Base-by-base conservation (phyloP, 2,888 invertebrate species). In the Perithous albicinctus region DNA sequence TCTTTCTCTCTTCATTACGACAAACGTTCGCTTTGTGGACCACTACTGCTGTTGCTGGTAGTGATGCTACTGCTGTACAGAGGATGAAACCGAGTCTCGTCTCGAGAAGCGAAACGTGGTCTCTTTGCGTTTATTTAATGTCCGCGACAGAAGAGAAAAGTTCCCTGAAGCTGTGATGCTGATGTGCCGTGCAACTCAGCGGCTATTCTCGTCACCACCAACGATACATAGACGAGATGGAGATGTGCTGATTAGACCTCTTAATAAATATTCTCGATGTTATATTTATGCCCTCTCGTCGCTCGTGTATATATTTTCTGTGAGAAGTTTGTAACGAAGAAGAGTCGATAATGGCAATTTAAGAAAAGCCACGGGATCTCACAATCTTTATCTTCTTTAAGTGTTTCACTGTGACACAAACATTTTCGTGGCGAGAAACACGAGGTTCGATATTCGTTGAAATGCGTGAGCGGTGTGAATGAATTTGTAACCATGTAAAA, bases 11-110 rank as follows among this genome's bases (percentile, higher is more conserved):
- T 80, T 80, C 77, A 70, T 83, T 75, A 80, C 78, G 78, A 78
- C 78, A 83, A 83, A 72, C 78, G 81, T 72, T 59, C 78, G 77
- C 83, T 81, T 78, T 78, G 83, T 82, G 72, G 41, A 73, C 75
- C 70, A 35, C 46, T 38, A 20, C 20, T 59, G 32, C 8, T 59
- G 35, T 7, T 59, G 59, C 8, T 32, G 59, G 10, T 48, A 10
- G 8, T 48, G 66, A 61, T 80, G 72, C 20, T 78, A 74, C 18
- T 61, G 46, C 67, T 32, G 73, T 66, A 66, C 61, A 59, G 72
- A 72, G 59, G 66, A 76, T 75, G 78, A 70, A 78, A 74, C 74
- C 63, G 54, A 69, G 75, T 75, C 74, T 74, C 38, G 74, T 56
- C 63, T 74, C 77, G 59, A 72, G 32, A 72, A 15, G 72, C 26